Base-by-base conservation (phyloP, 92 coral and sea anemone genomes). In the Epizoanthus ramosus region DNA sequence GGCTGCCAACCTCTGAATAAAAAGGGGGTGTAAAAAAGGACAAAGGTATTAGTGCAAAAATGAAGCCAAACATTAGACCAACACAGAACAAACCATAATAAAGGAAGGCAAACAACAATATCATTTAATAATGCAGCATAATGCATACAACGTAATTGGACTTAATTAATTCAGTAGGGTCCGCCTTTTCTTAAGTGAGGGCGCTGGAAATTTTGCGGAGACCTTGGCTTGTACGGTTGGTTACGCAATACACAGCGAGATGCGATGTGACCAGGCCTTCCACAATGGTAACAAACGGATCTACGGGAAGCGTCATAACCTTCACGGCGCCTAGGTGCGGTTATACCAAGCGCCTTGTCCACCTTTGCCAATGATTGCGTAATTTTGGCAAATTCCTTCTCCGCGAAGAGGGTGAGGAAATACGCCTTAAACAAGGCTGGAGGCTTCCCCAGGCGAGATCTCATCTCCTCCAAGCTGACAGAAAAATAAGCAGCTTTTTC, bases 351-450 rank as follows among this genome's bases (percentile, higher is more conserved):
- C 1, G 79, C 65, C 53, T 81, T 81, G 56, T 81, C 79, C 47
- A 60, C 71, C 69, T 77, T 77, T 5, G 68, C 22, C 21, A 63
- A 3, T 23, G 84, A 69, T 56, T 83, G 57, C 18, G 74, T 24
- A 12, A 73, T 67, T 5, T 83, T 71, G 28, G 71, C 13, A 19
- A 22, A 83, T 25, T 73, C 81, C 39, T 41, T 72, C 47, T 73
- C 80, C 4, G 87, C 79, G 70, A 73, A 83, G 17, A 83, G 57
- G 25, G 87, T 31, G 52, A 83, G 57, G 57, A 83, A 83, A 14
- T 45, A 59, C 10, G 87, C 81, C 18, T 83, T 83, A 47, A 73
- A 61, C 19, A 73, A 45, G 2, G 71, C 13, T 17, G 6, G 71
- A 66, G 47, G 47, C 47, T 66, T 66, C 25, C 71, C 71, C 25